Evolutionary conservation across 2,797 vertebrate species (phyloP), one percentile per base, ranked within the genome.

Genomic region (Chromobotia macracanthus): DNA sequence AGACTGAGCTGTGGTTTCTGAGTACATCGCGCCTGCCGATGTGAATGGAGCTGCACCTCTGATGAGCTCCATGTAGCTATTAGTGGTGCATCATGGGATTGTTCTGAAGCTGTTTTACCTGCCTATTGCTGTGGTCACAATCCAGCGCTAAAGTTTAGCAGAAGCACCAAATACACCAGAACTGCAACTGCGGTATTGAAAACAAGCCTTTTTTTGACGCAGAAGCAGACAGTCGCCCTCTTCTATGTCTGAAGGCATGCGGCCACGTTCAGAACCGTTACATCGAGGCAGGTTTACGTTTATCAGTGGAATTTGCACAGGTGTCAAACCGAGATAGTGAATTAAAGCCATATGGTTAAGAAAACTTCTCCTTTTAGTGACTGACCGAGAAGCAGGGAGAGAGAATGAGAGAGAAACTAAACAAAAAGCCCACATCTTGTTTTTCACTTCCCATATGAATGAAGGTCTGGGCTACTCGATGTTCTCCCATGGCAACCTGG

Each of bases 401-500:
- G 63, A 75, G 72, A 80, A 41, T 55, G 71, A 70, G 79, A 71
- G 35, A 63, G 80, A 87, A 84, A 31, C 28, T 35, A 79, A 65
- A 82, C 81, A 80, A 46, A 69, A 73, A 25, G 55, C 86, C 88
- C 87, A 89, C 86, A 87, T 90, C 87, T 89, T 85, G 86, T 87
- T 84, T 92, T 92, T 93, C 90, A 90, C 88, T 89, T 91, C 82
- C 89, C 53, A 68, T 87, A 85, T 44, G 70, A 86, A 48, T n/a
- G 11, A 84, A 96, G 96, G 95, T 75, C 89, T 96, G 0, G 87
- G 94, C 82, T 96, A 96, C 88, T 93, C 95, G 0, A 86, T 96
- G 84, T 95, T 96, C 90, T 91, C 96, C 0, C 86, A 94, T 0
- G 85, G 92, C 81, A 92, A 92, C 89, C 91, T 96, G 71, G 93